Evolutionary conservation across 2,888 invertebrate species (phyloP), one percentile per base, ranked within the genome.

Genomic region (Timandra comae): DNA sequence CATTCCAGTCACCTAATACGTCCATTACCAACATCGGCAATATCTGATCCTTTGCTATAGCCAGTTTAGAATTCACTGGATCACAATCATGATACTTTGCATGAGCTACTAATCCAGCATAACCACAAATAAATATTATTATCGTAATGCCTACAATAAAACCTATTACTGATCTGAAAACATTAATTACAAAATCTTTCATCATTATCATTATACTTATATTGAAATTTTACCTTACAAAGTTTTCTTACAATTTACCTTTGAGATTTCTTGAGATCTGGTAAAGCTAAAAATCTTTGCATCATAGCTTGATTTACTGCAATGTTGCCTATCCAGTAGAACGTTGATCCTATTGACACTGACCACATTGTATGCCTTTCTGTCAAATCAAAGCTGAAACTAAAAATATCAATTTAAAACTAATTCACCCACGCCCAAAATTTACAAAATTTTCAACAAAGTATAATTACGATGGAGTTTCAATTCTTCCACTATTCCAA

Each of bases 11-110:
- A 0, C 91, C 90, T 8, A 96, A 68, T n/a, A 92, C 89, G 49
- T 96, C 93, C 93, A 96, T 95, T 7, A 96, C 95, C 32, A 95
- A 78, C 9, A 95, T 69, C 0, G 96, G 96, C 31, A 96, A 67
- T 8, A 96, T 75, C 76, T 96, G 93, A 56, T 94, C 93, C 54
- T 91, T 92, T 24, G 92, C 90, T 44, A 87, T 75, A 0, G 91
- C 93, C 35, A 93, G 65, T 78, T 91, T 55, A 36, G 91, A 88
- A 9, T 88, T 82, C 13, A 94, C 73, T 0, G 94, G 94, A 68
- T 94, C 94, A 55, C 94, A 95, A 35, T 90, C 86, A 43, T 89
- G 77, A 57, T 92, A 94, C 37, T 88, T 88, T 0, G 94, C 93
- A 56, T 88, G 94, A 28, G 94, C 91, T 1, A 94, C 84, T 8